These are phyloP conservation scores for Philereme transversata DNA, from an alignment of 2,888 invertebrate species.

Conservation along the genomic window DNA sequence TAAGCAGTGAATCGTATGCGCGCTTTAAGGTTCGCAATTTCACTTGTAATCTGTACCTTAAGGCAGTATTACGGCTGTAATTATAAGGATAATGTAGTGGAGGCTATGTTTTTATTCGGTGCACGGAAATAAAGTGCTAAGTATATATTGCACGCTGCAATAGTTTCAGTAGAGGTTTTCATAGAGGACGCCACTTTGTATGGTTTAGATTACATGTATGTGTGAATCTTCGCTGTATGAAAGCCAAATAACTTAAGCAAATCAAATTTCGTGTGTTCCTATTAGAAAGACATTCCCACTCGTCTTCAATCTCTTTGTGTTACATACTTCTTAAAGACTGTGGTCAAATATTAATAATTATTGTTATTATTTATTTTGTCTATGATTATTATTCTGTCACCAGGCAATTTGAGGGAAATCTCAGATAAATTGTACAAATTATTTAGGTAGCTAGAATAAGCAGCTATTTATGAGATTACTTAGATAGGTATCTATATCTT, in stretches of 20 bases:
- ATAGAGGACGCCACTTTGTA: constrained; percentile 48
- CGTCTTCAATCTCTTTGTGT: constrained; percentile 61
- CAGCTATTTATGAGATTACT: constrained; percentile 82
- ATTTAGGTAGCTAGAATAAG: constrained; percentile 73
- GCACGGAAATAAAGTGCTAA: constrained; percentile 52
- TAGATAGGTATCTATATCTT: constrained; percentile 68
- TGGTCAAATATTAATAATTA: constrained; percentile 77
- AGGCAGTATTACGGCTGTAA: constrained; percentile 71
- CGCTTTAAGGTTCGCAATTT: constrained; percentile 59
- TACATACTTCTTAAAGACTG: constrained; percentile 76
- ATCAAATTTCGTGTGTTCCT: constrained; percentile 72
- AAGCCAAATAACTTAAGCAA: constrained; percentile 63
- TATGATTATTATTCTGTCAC: constrained; percentile 69
- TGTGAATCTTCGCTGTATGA: constrained; percentile 54
- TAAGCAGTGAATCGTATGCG: constrained; percentile 55
- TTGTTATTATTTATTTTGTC: constrained; percentile 76
- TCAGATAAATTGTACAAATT: constrained; percentile 81
- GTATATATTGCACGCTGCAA: constrained; percentile 23
- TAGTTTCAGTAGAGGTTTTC: constrained; percentile 46
- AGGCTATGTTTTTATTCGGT: constrained; percentile 64
- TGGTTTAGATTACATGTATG: constrained; percentile 45
- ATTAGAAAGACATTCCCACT: constrained; percentile 72
- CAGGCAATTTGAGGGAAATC: constrained; percentile 63
- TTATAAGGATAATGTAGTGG: constrained; percentile 67
- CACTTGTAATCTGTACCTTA: constrained; percentile 63